Percentiles rank a stretch among this genome's conserved stretches.
phyloP scores from a whole-genome alignment of 2,797 vertebrate genomes.

The Lacerta agilis region DNA sequence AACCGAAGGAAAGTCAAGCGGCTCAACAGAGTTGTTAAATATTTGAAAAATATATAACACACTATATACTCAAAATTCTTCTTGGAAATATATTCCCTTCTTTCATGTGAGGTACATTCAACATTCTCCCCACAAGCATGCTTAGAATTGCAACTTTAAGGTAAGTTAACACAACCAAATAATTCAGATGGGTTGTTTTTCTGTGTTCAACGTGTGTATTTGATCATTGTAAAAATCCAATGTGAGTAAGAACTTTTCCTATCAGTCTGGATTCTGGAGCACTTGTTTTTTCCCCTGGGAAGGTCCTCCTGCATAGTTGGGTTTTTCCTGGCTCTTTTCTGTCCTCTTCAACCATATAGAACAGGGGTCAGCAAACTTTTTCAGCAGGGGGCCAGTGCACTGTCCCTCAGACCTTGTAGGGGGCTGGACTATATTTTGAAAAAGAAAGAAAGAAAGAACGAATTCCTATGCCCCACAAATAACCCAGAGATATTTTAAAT shows the following conservation, averaged over 20 bases:
- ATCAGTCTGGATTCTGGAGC: too few species aligned
- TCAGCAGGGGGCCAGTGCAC: too few species aligned
- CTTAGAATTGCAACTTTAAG: neutral
- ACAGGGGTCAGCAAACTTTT: neutral
- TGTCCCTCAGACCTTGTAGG: too few species aligned
- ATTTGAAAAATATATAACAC: neutral
- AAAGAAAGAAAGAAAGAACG: too few species aligned
- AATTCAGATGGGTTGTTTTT: neutral
- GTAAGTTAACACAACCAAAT: neutral
- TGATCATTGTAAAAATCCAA: neutral
- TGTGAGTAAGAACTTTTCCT: neutral
- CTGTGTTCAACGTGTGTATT: neutral
- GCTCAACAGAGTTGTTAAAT: neutral
- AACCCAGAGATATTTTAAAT: too few species aligned
- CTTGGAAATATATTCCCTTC: neutral
- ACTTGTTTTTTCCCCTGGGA: neutral
- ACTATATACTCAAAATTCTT: neutral
- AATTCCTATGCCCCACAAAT: too few species aligned
- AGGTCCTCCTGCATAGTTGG: neutral
- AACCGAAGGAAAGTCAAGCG: slow-evolving; percentile 13
- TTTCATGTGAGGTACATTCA: neutral
- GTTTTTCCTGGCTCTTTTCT: neutral
- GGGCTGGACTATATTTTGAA: too few species aligned
- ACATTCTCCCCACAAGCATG: neutral
- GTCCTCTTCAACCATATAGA: neutral